Base-by-base conservation (phyloP, 2,113 vertebrate genomes). In the Coptodon rendalli region DNA sequence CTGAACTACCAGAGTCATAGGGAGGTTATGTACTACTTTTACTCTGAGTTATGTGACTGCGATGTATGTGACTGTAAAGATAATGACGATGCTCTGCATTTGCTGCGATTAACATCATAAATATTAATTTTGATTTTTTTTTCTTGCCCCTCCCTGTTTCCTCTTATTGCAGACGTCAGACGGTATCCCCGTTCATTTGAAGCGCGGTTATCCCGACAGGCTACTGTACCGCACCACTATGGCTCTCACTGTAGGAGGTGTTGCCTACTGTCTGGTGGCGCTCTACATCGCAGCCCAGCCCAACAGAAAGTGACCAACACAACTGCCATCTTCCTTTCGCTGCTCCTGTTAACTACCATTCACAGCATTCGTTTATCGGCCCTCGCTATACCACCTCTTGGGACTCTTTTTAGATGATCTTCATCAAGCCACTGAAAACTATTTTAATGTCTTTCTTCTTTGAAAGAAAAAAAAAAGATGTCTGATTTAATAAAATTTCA, bases 201-300 rank as follows among this genome's bases (percentile, higher is more conserved):
- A 99, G 88, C 94, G 97, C 5, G 98, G 98, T 8, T 82, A 97
- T 89, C 97, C 98, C 0, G 98, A 99, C 94, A 96, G 89, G 87
- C 96, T 99, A 82, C 97, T 99, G 54, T 99, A 99, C 95, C 97
- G 98, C 95, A 99, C 98, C 96, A 99, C 98, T 34, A 98, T 99
- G 98, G 98, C 97, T 53, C 97, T 99, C 85, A 98, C 98, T 0
- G 31, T 99, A 59, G 98, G 98, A 31, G 99, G 98, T 84, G 96
- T 97, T 86, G 92, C 98, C 91, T 99, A 99, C 94, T 99, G 98
- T 87, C 93, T 99, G 80, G 80, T 99, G 73, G 99, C 98, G 2
- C 95, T 99, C 73, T 98, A 98, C 96, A 97, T 98, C 83, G 97
- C 98, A 8, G 95, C 98, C 24, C 97, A 97, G 71, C 98, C 95